phyloP scores from a whole-genome alignment of 2,888 invertebrate genomes.

The Ornithoptera priamus region DNA sequence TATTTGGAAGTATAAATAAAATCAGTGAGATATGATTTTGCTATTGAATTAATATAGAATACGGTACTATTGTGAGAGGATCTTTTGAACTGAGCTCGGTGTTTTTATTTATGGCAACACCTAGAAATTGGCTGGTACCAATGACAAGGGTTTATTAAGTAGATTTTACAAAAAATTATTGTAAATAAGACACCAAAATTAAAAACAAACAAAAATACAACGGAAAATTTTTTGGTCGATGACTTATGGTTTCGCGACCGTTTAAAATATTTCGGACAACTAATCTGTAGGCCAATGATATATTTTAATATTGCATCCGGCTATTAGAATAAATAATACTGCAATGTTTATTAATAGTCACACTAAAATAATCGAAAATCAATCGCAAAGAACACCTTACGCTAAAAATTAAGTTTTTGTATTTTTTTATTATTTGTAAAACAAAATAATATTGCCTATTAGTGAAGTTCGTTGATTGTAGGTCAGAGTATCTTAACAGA shows the following conservation, averaged over 20 bases:
- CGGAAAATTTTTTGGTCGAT: slow-evolving; percentile 6
- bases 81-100: too few species aligned
- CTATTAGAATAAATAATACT: neutral
- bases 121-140: neutral
- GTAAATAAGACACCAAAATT: neutral
- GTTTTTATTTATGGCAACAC: too few species aligned
- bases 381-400: neutral
- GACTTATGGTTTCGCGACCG: slow-evolving; percentile 9
- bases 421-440: too few species aligned
- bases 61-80: neutral
- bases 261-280: neutral
- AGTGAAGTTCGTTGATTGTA: too few species aligned
- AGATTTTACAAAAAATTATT: neutral
- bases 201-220: neutral
- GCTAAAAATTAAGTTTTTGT: neutral
- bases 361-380: neutral
- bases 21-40: neutral
- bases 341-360: neutral
- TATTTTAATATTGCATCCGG: slow-evolving; percentile 5
- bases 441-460: too few species aligned
- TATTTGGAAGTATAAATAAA: neutral
- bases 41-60: neutral
- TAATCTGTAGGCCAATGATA: neutral
- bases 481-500: too few species aligned
- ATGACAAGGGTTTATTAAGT: neutral